Evolutionary conservation across 2,888 invertebrate species (phyloP), one percentile per base, ranked within the genome.

Genomic region (Lepetodrilus schrolli): DNA sequence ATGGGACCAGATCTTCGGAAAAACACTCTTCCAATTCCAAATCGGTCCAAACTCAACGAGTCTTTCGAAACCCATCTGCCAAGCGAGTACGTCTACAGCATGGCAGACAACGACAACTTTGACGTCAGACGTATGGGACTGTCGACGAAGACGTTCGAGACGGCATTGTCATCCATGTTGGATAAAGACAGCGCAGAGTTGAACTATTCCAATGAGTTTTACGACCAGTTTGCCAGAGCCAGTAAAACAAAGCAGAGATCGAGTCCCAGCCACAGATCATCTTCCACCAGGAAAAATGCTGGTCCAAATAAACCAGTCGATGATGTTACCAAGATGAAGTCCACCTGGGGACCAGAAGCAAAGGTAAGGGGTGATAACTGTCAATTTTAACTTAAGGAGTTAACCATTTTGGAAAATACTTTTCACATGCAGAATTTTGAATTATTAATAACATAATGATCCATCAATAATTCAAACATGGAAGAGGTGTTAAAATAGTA

Each of bases 121-220:
- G 86, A 87, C 78, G 84, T 82, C 10, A 73, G 84, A 4, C 84
- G 81, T 66, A 87, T 87, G 85, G 84, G 82, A 30, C 73, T 86
- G 21, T 79, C 81, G 17, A 79, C 84, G n/a, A 83, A 82, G 47
- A 85, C 81, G 3, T 87, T 87, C 84, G 87, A 87, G 65, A 76
- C 84, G 26, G 85, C 86, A 17, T 75, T 87, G 17, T 78, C 81
- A 7, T 79, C 82, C 21, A 86, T 87, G 88, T 73, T 87, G 47
- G 84, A 81, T 34, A 76, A 78, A 30, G 80, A 81, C 2, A 72
- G 80, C 50, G 69, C 37, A 7, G n/a, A n/a, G n/a, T 13, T 36
- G 26, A 17, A 10, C 26, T 68, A 26, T 20, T 68, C 75, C 13
- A 74, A 78, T 72, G 68, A 82, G 34, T 78, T 75, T 23, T 87